Percentiles rank a stretch among this genome's conserved stretches.
Conservation (phyloP, 1,140 invertebrate genomes). For the Mizuhopecten yessoensis region DNA sequence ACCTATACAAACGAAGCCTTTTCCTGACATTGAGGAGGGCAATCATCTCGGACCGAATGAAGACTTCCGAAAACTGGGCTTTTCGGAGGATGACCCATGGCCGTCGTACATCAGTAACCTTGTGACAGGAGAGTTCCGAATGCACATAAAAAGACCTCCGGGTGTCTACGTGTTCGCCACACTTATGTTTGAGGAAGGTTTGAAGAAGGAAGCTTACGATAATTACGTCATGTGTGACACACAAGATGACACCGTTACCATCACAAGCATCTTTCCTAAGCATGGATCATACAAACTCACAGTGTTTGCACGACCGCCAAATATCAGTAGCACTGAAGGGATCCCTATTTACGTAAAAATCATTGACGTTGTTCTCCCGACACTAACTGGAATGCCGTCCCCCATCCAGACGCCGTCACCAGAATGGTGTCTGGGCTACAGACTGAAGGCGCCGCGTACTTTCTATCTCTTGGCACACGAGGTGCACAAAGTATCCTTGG, state of each 20-base stretch:
- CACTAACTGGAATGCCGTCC: conserved; percentile 57
- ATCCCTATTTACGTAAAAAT: conserved; percentile 60
- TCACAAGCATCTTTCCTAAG: conserved; percentile 58
- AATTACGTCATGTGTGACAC: conserved; percentile 60
- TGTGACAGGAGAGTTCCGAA: conserved; percentile 66
- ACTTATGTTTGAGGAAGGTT: conserved; percentile 59
- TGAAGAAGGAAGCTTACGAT: conserved; percentile 51
- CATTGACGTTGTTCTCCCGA: conserved; percentile 62
- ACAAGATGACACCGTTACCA: conserved; percentile 50
- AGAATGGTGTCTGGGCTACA: conserved; percentile 59
- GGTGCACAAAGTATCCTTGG: conserved; percentile 48
- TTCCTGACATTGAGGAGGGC: conserved; percentile 65
- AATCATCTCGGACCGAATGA: conserved; percentile 65
- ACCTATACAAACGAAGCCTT: conserved; percentile 67
- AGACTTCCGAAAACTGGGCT: conserved; percentile 63
- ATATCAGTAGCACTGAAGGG: conserved; percentile 42
- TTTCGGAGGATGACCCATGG: conserved; percentile 60
- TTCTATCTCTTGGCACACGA: conserved; percentile 54
- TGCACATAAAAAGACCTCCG: conserved; percentile 63
- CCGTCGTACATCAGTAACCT: conserved; percentile 66
- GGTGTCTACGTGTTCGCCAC: conserved; percentile 51
- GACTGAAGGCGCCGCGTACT: conserved; percentile 55
- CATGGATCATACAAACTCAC: conserved; percentile 61
- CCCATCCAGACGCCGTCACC: conserved; percentile 51
- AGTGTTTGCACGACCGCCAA: conserved; percentile 49